phyloP scores from a whole-genome alignment of 2,888 invertebrate species.

The Caenorhabditis plicata region DNA sequence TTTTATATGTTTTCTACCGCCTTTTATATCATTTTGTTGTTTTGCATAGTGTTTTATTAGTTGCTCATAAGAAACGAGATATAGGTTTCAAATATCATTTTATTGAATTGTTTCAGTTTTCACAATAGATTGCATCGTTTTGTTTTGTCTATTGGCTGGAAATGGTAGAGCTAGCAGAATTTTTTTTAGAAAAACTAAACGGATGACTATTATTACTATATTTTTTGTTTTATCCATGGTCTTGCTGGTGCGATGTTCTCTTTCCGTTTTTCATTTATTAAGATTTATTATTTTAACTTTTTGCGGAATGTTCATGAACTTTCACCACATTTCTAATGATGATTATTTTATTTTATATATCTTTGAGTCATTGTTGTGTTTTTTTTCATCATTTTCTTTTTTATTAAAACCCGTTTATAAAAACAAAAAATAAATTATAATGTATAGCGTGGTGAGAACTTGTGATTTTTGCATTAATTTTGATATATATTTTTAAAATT shows the following conservation, averaged over 20 bases:
- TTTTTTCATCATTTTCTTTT: background rate
- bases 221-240: too few species aligned
- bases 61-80: too few species aligned
- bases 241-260: constrained; percentile 6
- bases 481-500: background rate
- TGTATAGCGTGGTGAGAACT: constrained; percentile 40
- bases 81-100: too few species aligned
- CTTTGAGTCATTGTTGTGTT: background rate
- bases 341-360: background rate
- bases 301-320: background rate
- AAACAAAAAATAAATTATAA: constrained; percentile 7
- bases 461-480: constrained; percentile 34
- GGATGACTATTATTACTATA: too few species aligned
- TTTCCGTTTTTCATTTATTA: constrained; percentile 1
- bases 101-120: too few species aligned
- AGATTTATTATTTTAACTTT: background rate
- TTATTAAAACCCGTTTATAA: background rate
- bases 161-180: too few species aligned
- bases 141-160: too few species aligned
- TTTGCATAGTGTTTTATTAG: too few species aligned
- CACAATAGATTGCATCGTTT: too few species aligned
- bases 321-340: background rate
- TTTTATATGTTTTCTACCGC: too few species aligned
- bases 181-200: too few species aligned
- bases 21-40: too few species aligned